A percentile compares a stretch with the other conserved stretches of the same genome.
These are phyloP conservation scores for Chirona hameri DNA, from an alignment of 2,888 invertebrate genomes.

Conservation along the genomic window DNA sequence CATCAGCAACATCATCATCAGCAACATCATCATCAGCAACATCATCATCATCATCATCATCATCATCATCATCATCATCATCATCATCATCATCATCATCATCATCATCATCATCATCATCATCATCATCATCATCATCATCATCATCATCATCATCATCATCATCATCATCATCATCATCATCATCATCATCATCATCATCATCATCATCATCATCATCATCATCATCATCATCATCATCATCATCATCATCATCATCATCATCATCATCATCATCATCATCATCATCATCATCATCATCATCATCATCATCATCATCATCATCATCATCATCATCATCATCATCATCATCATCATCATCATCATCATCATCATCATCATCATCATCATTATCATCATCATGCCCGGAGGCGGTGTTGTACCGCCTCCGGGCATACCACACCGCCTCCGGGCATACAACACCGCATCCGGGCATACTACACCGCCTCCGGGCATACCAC, in stretches of 20 bases:
- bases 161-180: conserved; percentile 22
- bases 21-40: too few relatives aligned
- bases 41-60: too few relatives aligned
- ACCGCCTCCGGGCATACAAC: too few relatives aligned
- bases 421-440: too few relatives aligned
- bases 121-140: conserved; percentile 22
- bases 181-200: conserved; percentile 22
- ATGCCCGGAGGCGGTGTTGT: not conserved
- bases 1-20: too few relatives aligned
- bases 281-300: conserved; percentile 22
- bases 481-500: too few relatives aligned
- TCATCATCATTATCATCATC: conserved; percentile 22
- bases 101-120: too few relatives aligned
- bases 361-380: conserved; percentile 22
- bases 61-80: too few relatives aligned
- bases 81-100: too few relatives aligned
- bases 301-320: conserved; percentile 22
- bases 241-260: conserved; percentile 22
- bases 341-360: conserved; percentile 22
- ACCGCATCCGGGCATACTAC: too few relatives aligned
- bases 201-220: conserved; percentile 22
- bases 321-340: conserved; percentile 9
- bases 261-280: conserved; percentile 22
- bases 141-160: conserved; percentile 22
- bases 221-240: conserved; percentile 22